phyloP scores from a whole-genome alignment of 2,797 vertebrate species.

The Bothrops alternatus region DNA sequence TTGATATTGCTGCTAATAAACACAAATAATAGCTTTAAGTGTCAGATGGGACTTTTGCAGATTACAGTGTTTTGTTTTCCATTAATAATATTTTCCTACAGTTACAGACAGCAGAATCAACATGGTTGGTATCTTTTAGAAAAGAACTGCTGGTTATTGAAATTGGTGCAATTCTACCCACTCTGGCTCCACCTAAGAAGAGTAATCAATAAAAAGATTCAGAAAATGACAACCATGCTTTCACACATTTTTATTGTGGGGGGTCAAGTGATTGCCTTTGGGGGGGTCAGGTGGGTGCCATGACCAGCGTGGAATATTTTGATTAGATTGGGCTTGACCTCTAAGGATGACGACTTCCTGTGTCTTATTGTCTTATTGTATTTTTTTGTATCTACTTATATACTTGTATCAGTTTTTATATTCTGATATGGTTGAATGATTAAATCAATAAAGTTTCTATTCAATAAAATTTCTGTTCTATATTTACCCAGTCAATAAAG shows the following conservation, averaged over 20 bases:
- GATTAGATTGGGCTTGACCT: not conserved
- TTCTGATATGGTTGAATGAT: not conserved
- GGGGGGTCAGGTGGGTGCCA: not conserved
- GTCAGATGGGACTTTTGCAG: not conserved
- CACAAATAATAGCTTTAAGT: not conserved
- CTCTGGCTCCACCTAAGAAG: not conserved
- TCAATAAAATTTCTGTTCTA: not conserved
- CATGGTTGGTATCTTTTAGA: not conserved
- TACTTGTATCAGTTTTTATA: not conserved
- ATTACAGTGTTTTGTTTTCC: not conserved
- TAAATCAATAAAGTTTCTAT: not conserved
- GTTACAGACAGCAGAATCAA: not conserved
- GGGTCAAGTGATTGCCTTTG: not conserved
- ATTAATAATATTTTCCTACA: not conserved
- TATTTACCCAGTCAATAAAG: not conserved
- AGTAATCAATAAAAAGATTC: not conserved
- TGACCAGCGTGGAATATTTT: not conserved
- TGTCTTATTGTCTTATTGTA: not conserved
- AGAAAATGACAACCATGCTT: not conserved
- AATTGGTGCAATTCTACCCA: not conserved
- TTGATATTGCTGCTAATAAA: not conserved
- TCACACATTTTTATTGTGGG: not conserved
- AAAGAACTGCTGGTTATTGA: not conserved
- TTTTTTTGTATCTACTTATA: not conserved
- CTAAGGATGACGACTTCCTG: not conserved